Evolutionary conservation across 1,140 invertebrate species (phyloP), one percentile per base, ranked within the genome.

Genomic region (Megathymus violae): DNA sequence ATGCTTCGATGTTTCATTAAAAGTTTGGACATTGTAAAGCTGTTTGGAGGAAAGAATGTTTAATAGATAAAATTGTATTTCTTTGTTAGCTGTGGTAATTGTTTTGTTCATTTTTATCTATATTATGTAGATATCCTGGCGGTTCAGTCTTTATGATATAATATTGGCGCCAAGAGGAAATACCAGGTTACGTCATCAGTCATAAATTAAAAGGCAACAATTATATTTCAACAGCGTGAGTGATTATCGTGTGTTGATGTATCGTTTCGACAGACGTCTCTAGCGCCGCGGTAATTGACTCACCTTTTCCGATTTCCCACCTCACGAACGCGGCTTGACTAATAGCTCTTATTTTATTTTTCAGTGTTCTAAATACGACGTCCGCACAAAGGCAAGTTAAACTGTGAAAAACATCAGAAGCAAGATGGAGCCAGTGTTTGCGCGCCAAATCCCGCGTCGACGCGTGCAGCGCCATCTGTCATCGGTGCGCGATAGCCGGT

Each of bases 281-380:
- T 71, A 73, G 67, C 56, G 51, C 64, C 74, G 50, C 46, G 52
- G 75, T 84, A 85, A 88, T 86, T 84, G 67, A 71, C 69, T 68
- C 73, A 78, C 69, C 82, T 82, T 81, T 46, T 63, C 81, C 74
- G 74, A 82, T 79, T 67, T 65, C 59, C 51, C 68, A 67, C 64
- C 65, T 73, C 22, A 65, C 62, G n/a, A n/a, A n/a, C n/a, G n/a
- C 73, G 69, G 75, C 68, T 46, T 6, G 70, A 75, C 82, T 88
- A 76, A 84, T 77, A 52, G 31, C 58, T 65, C 60, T 64, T 76
- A 75, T 74, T 85, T 83, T 87, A 72, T 85, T 88, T 84, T 88
- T 77, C 85, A 89, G 86, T 41, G 66, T 70, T 80, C 80, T 81
- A 86, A 84, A 84, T 77, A 76, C 76, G 64, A 65, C 64, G 69